Percentiles rank a stretch among this genome's conserved stretches.
Conservation (phyloP, 2,888 invertebrate genomes). For the Graphium colonna region DNA sequence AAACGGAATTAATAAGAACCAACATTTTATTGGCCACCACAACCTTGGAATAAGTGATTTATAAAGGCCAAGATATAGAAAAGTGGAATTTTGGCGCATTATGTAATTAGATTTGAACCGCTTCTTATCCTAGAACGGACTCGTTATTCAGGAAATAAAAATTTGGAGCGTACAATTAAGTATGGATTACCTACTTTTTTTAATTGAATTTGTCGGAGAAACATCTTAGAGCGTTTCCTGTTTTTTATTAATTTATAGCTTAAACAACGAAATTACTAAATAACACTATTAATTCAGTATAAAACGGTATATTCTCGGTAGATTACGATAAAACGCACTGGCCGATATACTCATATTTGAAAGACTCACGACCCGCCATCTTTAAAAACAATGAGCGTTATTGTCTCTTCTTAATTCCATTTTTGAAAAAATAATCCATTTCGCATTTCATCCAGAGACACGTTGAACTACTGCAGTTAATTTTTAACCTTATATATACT, state of each 20-base stretch:
- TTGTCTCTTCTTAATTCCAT: slow-evolving; percentile 80
- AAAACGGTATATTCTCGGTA: background rate
- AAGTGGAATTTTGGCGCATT: slow-evolving; percentile 21
- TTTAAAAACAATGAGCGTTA: slow-evolving; percentile 78
- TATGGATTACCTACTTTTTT: slow-evolving; percentile 43
- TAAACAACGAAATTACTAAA: background rate
- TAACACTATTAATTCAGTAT: background rate
- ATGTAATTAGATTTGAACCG: slow-evolving; percentile 5
- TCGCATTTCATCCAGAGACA: slow-evolving; percentile 73
- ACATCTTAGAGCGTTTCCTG: slow-evolving; percentile 15
- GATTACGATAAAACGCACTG: slow-evolving; percentile 67
- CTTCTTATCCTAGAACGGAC: slow-evolving; percentile 40
- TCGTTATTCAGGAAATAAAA: slow-evolving; percentile 21
- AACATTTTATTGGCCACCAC: slow-evolving; percentile 33
- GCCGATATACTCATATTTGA: slow-evolving; percentile 73
- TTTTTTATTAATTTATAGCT: slow-evolving; percentile 6
- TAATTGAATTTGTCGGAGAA: slow-evolving; percentile 41
- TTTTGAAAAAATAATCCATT: slow-evolving; percentile 80
- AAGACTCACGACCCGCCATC: slow-evolving; percentile 67
- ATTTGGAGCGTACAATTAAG: background rate
- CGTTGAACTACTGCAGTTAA: slow-evolving; percentile 52
- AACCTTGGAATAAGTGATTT: slow-evolving; percentile 35
- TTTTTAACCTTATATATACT: slow-evolving; percentile 37
- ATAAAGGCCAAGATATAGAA: slow-evolving; percentile 24
- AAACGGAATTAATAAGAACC: slow-evolving; percentile 22